phyloP scores from a whole-genome alignment of 2,797 vertebrate genomes.

The Galagoides demidoff region DNA sequence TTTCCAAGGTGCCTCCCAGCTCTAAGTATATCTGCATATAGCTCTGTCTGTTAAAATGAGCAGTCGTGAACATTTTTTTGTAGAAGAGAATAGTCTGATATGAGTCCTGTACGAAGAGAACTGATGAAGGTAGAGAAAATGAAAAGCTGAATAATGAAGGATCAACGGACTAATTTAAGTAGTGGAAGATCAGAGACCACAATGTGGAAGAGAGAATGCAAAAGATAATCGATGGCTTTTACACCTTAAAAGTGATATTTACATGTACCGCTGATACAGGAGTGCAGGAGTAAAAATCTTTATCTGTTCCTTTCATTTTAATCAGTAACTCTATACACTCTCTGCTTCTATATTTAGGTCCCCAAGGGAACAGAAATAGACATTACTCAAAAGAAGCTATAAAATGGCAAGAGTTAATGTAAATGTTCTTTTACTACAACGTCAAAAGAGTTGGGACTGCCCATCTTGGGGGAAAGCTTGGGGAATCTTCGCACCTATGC shows the following conservation, averaged over 20 bases:
- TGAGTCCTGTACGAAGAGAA: conserved; percentile 51
- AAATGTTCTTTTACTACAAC: neutral
- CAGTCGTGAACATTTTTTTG: conserved; percentile 29
- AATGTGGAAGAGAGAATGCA: neutral
- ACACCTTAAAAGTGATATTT: conserved; percentile 31
- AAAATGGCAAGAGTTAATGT: neutral
- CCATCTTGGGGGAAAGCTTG: neutral
- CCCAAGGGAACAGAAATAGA: neutral
- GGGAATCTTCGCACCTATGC: neutral
- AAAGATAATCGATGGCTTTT: conserved; percentile 31
- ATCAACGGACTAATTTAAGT: neutral
- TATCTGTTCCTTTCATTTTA: neutral
- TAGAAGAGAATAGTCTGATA: neutral
- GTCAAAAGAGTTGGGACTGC: neutral
- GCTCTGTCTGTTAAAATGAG: conserved; percentile 65
- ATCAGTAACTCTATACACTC: neutral
- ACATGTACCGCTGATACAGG: neutral
- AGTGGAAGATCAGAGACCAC: conserved; percentile 42
- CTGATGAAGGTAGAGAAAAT: neutral
- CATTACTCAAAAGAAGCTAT: neutral
- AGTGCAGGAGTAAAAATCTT: neutral
- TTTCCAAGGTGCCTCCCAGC: conserved; percentile 36
- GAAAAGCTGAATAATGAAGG: conserved; percentile 48
- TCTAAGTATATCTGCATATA: conserved; percentile 8
- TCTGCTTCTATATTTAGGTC: neutral